These are phyloP conservation scores for Paradisaea rubra DNA, from an alignment of 2,113 vertebrate species.

Conservation along the genomic window DNA sequence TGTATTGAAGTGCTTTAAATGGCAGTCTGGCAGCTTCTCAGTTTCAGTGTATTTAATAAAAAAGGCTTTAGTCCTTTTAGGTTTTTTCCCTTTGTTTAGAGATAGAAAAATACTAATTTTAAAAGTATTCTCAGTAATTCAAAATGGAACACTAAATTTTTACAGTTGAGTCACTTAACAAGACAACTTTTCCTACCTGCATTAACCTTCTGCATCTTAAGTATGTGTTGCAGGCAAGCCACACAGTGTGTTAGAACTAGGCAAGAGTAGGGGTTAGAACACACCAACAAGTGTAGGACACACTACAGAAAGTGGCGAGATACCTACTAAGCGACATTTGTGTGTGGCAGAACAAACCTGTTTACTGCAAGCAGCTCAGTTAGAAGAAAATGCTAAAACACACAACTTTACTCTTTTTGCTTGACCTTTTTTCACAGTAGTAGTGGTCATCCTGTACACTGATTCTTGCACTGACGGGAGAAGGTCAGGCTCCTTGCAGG, in stretches of 20 bases:
- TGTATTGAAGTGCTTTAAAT: background rate
- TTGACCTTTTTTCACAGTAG: background rate
- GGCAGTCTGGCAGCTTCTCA: background rate
- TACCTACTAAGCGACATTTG: background rate
- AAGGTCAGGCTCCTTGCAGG: background rate
- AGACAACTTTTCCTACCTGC: background rate
- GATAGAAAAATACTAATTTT: background rate
- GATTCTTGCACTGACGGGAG: background rate
- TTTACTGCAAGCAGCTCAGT: background rate
- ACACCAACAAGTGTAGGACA: background rate
- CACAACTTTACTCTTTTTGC: background rate
- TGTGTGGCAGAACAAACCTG: background rate
- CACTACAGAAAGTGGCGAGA: fast-evolving
- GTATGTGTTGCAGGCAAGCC: background rate
- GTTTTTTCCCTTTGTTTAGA: background rate
- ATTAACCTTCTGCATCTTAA: background rate
- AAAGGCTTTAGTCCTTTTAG: background rate
- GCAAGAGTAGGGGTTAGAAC: background rate
- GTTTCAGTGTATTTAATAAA: background rate
- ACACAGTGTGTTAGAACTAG: background rate
- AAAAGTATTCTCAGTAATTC: background rate
- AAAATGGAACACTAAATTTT: background rate
- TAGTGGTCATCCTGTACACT: background rate
- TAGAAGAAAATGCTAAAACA: background rate
- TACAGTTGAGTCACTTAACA: background rate